These are phyloP conservation scores for Gastrophryne carolinensis DNA, from an alignment of 2,797 vertebrate genomes.

Conservation along the genomic window DNA sequence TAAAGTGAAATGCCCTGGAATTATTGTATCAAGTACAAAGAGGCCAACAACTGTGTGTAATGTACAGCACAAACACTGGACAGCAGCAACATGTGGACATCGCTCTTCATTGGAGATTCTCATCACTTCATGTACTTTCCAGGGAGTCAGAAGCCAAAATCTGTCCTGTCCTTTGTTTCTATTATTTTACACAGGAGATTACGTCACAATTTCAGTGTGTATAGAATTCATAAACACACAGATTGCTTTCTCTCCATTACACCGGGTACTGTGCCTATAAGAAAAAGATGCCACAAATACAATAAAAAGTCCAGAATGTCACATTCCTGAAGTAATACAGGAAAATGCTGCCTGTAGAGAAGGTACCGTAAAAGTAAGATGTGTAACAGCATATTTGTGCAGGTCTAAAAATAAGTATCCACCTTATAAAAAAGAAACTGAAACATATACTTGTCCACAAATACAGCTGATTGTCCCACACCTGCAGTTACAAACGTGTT, in stretches of 20 bases:
- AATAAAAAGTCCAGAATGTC: not conserved
- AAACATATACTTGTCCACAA: no score
- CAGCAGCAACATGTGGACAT: slow-evolving; percentile 10
- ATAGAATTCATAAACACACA: not conserved
- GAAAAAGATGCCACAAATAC: not conserved
- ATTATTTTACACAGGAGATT: not conserved
- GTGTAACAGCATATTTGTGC: no score
- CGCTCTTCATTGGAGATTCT: not conserved
- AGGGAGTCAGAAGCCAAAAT: not conserved
- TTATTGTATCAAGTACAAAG: slow-evolving; percentile 3
- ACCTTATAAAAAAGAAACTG: no score
- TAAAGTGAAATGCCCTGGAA: slow-evolving; percentile 8
- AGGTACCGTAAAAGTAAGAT: no score
- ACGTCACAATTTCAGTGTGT: not conserved
- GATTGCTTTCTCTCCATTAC: not conserved
- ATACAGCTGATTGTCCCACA: no score
- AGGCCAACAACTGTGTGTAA: not conserved
- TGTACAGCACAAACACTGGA: slow-evolving; percentile 26
- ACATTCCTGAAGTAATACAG: no score
- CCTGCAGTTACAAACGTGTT: no score
- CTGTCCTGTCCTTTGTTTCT: not conserved
- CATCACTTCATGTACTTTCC: not conserved
- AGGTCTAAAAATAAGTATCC: no score
- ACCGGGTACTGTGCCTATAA: no score
- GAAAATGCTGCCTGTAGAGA: no score